Percentiles rank a stretch among this genome's conserved stretches.
These are phyloP conservation scores for Melinaea menophilus DNA, from an alignment of 2,888 invertebrate species.

Conservation along the genomic window DNA sequence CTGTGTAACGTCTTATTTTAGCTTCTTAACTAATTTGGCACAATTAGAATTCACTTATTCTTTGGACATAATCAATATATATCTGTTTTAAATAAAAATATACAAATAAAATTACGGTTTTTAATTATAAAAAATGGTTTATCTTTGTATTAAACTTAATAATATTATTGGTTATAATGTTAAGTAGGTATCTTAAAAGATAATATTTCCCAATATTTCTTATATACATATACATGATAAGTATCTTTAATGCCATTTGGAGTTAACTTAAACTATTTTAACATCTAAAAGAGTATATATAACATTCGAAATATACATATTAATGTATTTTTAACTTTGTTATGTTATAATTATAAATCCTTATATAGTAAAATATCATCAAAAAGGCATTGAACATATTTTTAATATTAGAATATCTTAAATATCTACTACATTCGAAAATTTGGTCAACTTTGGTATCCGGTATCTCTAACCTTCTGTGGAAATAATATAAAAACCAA, in stretches of 20 bases:
- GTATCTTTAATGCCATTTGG: slow-evolving; percentile 38
- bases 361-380: slow-evolving; percentile 1
- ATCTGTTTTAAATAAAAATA: slow-evolving; percentile 2
- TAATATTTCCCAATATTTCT: slow-evolving; percentile 19
- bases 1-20: slow-evolving; percentile 24
- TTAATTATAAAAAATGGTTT: too few relatives aligned
- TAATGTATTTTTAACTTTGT: slow-evolving; percentile 35
- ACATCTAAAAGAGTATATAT: slow-evolving; percentile 3
- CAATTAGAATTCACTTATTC: slow-evolving; percentile 66
- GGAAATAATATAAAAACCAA: too few relatives aligned
- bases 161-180: neutral
- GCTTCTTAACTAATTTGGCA: slow-evolving; percentile 52
- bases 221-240: slow-evolving; percentile 36
- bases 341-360: slow-evolving; percentile 7
- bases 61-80: slow-evolving; percentile 40
- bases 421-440: too few relatives aligned
- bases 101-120: neutral
- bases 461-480: too few relatives aligned
- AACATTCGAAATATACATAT: slow-evolving; percentile 57
- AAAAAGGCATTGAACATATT: neutral
- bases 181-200: neutral
- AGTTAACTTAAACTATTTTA: slow-evolving; percentile 21
- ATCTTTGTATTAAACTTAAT: too few relatives aligned
- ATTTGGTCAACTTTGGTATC: too few relatives aligned
- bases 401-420: too few relatives aligned